These are phyloP conservation scores for Trichonephila inaurata DNA, from an alignment of 1,140 invertebrate species.

Conservation along the genomic window DNA sequence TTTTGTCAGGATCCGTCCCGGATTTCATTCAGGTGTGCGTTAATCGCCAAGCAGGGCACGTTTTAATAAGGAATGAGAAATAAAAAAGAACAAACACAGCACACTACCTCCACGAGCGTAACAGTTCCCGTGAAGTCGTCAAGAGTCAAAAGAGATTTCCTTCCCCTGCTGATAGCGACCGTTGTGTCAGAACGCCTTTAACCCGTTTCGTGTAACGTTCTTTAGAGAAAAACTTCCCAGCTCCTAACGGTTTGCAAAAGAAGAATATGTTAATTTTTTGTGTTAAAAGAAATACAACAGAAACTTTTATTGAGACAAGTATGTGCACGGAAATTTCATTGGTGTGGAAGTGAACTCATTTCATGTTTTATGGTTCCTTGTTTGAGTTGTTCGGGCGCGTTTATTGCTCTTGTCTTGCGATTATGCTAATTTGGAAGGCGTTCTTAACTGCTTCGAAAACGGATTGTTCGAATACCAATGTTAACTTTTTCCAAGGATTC, in stretches of 20 bases:
- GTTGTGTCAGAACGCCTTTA: slow-evolving; percentile 5
- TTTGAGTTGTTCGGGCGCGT: not conserved
- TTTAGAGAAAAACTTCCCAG: not conserved
- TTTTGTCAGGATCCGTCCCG: not conserved
- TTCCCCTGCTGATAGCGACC: not conserved
- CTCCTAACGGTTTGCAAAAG: not conserved
- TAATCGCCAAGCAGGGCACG: not conserved
- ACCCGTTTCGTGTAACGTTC: not conserved
- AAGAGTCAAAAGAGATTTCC: not conserved
- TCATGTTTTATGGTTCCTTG: not conserved
- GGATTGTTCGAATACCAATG: no score
- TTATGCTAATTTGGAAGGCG: not conserved
- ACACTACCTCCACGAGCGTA: not conserved
- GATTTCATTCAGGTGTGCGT: not conserved
- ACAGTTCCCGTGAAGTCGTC: no score
- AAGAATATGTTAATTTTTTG: not conserved
- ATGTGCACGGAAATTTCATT: slow-evolving; percentile 15
- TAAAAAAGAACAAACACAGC: not conserved
- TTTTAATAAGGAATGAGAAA: not conserved
- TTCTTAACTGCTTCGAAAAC: not conserved
- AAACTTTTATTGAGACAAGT: not conserved
- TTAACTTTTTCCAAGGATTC: no score
- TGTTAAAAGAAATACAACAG: not conserved
- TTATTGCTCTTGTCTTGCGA: not conserved
- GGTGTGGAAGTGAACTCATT: not conserved